phyloP scores from a whole-genome alignment of 2,888 invertebrate species.

The Trichopria drosophilae region DNA sequence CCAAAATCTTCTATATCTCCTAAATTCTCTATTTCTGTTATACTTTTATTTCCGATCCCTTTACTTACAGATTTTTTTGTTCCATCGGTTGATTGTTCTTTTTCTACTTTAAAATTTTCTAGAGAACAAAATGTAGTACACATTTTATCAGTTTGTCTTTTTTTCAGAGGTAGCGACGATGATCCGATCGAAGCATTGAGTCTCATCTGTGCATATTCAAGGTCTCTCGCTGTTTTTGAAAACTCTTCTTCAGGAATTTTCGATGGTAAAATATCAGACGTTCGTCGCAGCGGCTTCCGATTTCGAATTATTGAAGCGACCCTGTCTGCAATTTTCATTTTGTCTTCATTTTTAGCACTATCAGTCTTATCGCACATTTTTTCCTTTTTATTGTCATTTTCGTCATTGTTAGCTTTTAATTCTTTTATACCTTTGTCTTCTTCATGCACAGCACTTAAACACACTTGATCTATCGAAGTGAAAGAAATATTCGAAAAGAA shows the following conservation, averaged over 20 bases:
- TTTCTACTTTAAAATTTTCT: constrained; percentile 1
- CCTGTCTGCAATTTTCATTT: constrained; percentile 22
- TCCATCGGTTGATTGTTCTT: neutral
- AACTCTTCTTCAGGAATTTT: constrained; percentile 32
- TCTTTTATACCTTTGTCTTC: constrained; percentile 17
- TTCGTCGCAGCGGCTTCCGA: constrained; percentile 22
- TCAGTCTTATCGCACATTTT: no score
- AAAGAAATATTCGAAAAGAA: constrained; percentile 43
- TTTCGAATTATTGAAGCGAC: constrained; percentile 29
- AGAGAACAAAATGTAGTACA: constrained; percentile 25
- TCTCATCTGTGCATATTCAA: constrained; percentile 33
- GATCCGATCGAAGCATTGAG: no score
- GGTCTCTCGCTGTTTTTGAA: constrained; percentile 23
- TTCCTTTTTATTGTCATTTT: no score
- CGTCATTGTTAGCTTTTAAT: no score
- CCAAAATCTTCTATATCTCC: neutral
- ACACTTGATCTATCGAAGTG: constrained; percentile 37
- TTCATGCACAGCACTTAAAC: constrained; percentile 20
- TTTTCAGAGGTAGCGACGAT: no score
- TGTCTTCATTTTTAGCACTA: neutral
- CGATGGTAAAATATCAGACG: constrained; percentile 15
- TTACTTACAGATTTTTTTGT: no score
- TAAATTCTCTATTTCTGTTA: neutral
- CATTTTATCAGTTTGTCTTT: no score
- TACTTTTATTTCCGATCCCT: no score